Percentiles rank a stretch among this genome's conserved stretches.
Evolutionary conservation across 2,113 vertebrate genomes (phyloP).

Genomic region (Phylloscopus trochiloides): DNA sequence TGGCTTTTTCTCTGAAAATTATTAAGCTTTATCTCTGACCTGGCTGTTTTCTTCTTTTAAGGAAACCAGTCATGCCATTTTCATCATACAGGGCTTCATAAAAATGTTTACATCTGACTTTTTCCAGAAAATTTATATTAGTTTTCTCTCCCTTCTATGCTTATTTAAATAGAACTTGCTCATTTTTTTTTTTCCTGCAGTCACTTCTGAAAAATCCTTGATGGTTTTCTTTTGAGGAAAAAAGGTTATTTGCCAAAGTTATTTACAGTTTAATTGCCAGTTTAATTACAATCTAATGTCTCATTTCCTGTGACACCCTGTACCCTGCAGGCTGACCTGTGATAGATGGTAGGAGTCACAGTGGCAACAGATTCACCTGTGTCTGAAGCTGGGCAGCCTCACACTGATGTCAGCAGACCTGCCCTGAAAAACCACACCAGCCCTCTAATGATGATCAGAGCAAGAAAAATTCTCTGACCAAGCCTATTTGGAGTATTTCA

Average conservation of each 20-base stretch:
- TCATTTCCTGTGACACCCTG: background rate
- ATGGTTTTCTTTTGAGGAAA: background rate
- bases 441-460: background rate
- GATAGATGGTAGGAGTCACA: background rate
- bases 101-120: background rate
- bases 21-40: background rate
- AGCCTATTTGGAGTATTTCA: background rate
- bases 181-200: background rate
- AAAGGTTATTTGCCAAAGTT: constrained; percentile 21
- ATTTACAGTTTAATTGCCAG: constrained; percentile 29
- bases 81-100: background rate
- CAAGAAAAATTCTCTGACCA: background rate
- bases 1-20: background rate
- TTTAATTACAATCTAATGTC: constrained; percentile 36
- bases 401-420: background rate
- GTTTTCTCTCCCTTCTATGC: background rate
- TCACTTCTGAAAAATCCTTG: background rate
- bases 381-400: background rate
- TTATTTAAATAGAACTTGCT: background rate
- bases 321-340: background rate
- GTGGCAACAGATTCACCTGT: background rate
- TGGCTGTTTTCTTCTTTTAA: background rate
- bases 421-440: background rate
- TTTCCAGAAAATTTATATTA: background rate
- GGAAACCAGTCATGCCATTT: background rate